Conservation (phyloP, 2,797 vertebrate genomes). For the Periophthalmus magnuspinnatus region DNA sequence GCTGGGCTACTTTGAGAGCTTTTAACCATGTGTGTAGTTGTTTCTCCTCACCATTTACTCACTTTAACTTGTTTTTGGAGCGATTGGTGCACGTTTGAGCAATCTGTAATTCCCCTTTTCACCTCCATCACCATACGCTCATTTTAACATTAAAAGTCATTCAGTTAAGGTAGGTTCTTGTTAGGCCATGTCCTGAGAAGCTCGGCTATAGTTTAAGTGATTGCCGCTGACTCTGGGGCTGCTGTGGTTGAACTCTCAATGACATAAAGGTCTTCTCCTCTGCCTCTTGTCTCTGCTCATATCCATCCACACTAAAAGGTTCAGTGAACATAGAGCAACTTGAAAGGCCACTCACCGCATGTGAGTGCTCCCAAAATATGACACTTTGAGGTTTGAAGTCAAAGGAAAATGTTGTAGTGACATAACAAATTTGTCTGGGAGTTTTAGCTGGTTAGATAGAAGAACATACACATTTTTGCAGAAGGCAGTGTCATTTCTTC, state of each 20-base stretch:
- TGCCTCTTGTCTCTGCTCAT: slow-evolving; percentile 50
- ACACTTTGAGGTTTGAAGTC: slow-evolving; percentile 35
- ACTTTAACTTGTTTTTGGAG: too few relatives aligned
- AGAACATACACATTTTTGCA: neutral
- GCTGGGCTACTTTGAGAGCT: neutral
- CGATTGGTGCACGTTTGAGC: too few relatives aligned
- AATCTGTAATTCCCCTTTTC: too few relatives aligned
- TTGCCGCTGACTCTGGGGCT: slow-evolving; percentile 37
- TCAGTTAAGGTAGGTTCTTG: neutral
- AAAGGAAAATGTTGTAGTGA: slow-evolving; percentile 37
- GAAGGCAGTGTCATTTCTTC: neutral
- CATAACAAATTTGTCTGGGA: slow-evolving; percentile 4
- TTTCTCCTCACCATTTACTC: too few relatives aligned
- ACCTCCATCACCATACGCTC: too few relatives aligned
- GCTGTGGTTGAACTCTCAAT: slow-evolving; percentile 23
- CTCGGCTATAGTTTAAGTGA: slow-evolving; percentile 8
- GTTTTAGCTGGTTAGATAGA: neutral
- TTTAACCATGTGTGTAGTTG: too few relatives aligned
- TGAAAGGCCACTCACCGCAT: slow-evolving; percentile 47
- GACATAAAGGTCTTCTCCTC: slow-evolving; percentile 46
- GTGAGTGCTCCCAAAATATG: slow-evolving; percentile 38
- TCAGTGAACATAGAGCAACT: slow-evolving; percentile 38
- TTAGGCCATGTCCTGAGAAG: neutral
- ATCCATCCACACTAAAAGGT: slow-evolving; percentile 53
- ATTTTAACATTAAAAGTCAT: neutral